Evolutionary conservation across 2,113 vertebrate genomes (phyloP), one percentile per base, ranked within the genome.

Genomic region (Paraplagusia blochii): DNA sequence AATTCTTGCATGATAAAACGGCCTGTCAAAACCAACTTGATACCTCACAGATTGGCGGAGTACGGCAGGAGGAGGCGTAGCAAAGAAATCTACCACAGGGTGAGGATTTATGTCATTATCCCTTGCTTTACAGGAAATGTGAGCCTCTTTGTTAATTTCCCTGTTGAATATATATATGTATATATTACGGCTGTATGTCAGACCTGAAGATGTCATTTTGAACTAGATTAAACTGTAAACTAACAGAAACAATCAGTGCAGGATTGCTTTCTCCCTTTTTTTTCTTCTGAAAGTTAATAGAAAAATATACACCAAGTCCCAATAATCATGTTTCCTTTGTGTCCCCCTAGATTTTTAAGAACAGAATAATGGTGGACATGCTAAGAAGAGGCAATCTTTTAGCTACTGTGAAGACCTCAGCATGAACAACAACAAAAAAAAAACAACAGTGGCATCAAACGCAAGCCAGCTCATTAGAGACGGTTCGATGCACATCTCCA

Each of bases 401-500:
- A 65, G 73, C 76, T 73, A 81, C 79, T 74, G 55, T 77, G 84
- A 88, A 80, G 65, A 81, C 63, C 70, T 73, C 33, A 62, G 57
- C 59, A 34, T 73, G 77, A 78, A 79, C 63, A 85, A 76, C 73
- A 60, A 60, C 63, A 65, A 75, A 2, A 29, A 29, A 85, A 76
- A 71, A 60, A 74, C 71, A 58, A 60, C 63, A 65, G 73, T 69
- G 75, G 60, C 62, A 43, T 70, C 17, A 18, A 75, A 79, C 57
- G 40, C 66, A 61, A 67, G 69, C 72, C 49, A 72, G 66, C 77
- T 86, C 81, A 88, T 90, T 87, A 90, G 83, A 76, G 73, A 80
- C 77, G 83, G 76, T 82, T 87, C 77, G 77, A 85, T 85, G 84
- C 80, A 84, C 82, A 81, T 82, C 79, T 84, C 66, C 12, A 62